phyloP scores from a whole-genome alignment of 1,140 invertebrate species.

The Helicoverpa zea region DNA sequence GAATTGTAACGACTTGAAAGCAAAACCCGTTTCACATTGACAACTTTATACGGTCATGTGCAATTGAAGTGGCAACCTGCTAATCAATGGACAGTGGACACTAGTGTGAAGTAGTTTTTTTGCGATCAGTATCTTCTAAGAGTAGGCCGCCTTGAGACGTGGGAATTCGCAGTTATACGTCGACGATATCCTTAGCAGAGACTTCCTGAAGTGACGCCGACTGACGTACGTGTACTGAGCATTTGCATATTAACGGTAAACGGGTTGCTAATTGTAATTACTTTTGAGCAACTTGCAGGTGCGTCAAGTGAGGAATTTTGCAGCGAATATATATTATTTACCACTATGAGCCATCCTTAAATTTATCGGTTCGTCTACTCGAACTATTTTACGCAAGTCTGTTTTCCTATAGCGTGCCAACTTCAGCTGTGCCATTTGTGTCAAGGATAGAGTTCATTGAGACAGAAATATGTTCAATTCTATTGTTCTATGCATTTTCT shows the following conservation, averaged over 20 bases:
- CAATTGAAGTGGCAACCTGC: neutral
- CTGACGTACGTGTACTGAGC: neutral
- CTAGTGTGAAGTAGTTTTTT: neutral
- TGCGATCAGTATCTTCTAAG: neutral
- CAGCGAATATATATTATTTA: neutral
- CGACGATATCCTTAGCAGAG: neutral
- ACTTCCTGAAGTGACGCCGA: neutral
- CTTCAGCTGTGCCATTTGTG: slow-evolving; percentile 22
- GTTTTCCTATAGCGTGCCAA: slow-evolving; percentile 22
- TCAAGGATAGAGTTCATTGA: slow-evolving; percentile 39
- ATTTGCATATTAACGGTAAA: slow-evolving; percentile 34
- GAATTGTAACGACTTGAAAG: slow-evolving; percentile 22
- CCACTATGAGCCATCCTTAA: slow-evolving; percentile 11
- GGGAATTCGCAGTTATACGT: slow-evolving; percentile 13
- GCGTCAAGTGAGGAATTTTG: slow-evolving; percentile 3
- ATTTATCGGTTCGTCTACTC: neutral
- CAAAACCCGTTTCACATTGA: slow-evolving; percentile 10
- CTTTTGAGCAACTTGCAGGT: slow-evolving; percentile 1
- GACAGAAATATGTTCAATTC: neutral
- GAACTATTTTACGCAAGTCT: slow-evolving; percentile 8
- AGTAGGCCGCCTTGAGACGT: slow-evolving; percentile 15
- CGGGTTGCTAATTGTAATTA: neutral
- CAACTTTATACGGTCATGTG: neutral
- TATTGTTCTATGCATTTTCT: neutral
- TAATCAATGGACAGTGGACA: slow-evolving; percentile 11